Percentiles rank a stretch among this genome's conserved stretches.
Conservation (phyloP, 2,888 invertebrate species). For the Caenorhabditis angaria region DNA sequence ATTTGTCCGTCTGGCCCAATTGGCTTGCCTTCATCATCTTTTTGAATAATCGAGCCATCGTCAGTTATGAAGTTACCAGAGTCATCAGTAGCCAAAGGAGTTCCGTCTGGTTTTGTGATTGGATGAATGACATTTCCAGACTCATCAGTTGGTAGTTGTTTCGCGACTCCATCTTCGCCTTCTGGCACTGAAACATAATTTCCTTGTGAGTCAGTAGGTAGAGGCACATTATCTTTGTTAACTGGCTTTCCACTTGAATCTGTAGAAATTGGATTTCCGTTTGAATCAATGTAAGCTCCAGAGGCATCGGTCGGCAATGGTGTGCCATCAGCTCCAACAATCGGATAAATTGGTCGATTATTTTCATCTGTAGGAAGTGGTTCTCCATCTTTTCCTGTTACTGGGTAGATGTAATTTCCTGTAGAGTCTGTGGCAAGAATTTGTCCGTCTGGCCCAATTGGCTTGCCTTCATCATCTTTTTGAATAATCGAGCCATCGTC, state of each 20-base stretch:
- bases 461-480: constrained; percentile 26
- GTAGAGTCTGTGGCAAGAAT: constrained; percentile 32
- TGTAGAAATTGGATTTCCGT: constrained; percentile 41
- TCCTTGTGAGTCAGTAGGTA: constrained; percentile 44
- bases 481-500: constrained; percentile 19
- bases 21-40: constrained; percentile 19
- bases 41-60: constrained; percentile 19
- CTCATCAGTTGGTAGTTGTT: constrained; percentile 21
- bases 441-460: constrained; percentile 44
- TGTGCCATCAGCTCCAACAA: constrained; percentile 40
- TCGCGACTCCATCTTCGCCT: constrained; percentile 17
- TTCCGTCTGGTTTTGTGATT: constrained; percentile 17
- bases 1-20: constrained; percentile 44
- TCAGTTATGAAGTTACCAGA: constrained; percentile 25
- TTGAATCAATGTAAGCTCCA: constrained; percentile 36
- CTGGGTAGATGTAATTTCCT: constrained; percentile 39
- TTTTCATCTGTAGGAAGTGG: constrained; percentile 31
- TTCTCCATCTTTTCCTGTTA: constrained; percentile 23
- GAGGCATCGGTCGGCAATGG: constrained; percentile 40
- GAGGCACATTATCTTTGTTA: constrained; percentile 20
- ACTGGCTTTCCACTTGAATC: constrained; percentile 34
- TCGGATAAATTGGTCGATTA: constrained; percentile 23
- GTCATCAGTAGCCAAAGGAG: constrained; percentile 13
- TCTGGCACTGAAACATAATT: constrained; percentile 20
- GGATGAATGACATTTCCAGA: constrained; percentile 29